Conservation (phyloP, 2,797 vertebrate species). For the Pseudomugil tenellus region DNA sequence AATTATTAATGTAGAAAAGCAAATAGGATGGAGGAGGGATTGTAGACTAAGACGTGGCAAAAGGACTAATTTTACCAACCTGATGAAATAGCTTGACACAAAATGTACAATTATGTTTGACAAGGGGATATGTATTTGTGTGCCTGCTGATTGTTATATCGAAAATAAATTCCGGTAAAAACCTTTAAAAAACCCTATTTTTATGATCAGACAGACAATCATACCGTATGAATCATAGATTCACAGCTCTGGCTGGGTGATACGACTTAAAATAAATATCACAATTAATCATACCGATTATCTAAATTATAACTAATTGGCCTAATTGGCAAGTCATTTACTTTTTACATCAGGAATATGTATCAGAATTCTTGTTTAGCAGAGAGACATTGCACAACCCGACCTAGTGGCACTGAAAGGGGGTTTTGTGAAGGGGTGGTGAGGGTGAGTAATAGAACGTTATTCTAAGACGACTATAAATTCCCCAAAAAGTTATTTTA, state of each 20-base stretch:
- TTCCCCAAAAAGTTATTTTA: neutral
- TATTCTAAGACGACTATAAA: conserved; percentile 4
- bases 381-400: conserved; percentile 42
- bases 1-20: neutral
- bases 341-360: too few species aligned
- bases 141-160: neutral
- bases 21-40: neutral
- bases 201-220: too few species aligned
- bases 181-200: too few species aligned
- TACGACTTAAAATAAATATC: too few species aligned
- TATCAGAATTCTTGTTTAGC: too few species aligned
- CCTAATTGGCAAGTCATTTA: too few species aligned
- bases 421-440: conserved; percentile 26
- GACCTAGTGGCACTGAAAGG: conserved; percentile 39
- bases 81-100: neutral
- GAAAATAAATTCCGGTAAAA: neutral
- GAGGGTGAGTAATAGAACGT: conserved; percentile 10
- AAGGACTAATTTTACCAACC: neutral
- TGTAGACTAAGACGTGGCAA: neutral
- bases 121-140: neutral
- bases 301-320: too few species aligned
- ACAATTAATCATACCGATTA: too few species aligned
- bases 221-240: too few species aligned
- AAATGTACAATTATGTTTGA: neutral
- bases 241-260: too few species aligned